A percentile compares a stretch with the other conserved stretches of the same genome.
Evolutionary conservation across 2,888 invertebrate species (phyloP).

Genomic region (Clepsis dumicolana): DNA sequence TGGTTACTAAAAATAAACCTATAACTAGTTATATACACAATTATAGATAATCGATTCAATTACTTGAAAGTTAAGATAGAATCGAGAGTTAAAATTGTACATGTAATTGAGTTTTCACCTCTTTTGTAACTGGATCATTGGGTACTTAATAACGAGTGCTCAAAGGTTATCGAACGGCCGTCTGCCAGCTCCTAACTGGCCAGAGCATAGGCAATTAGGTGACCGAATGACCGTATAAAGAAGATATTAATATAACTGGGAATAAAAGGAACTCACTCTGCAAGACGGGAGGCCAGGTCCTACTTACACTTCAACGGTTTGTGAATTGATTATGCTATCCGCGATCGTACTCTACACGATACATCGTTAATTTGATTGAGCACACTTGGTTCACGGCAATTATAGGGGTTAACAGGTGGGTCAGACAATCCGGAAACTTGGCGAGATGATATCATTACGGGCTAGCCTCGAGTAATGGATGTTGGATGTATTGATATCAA

Average conservation of each 20-base stretch:
- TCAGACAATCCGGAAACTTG: conserved; percentile 29
- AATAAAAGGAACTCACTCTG: conserved; percentile 1
- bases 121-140: conserved; percentile 30
- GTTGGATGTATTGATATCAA: conserved; percentile 1
- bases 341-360: background rate
- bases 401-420: conserved; percentile 31
- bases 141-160: conserved; percentile 27
- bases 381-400: conserved; percentile 30
- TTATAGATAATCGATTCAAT: conserved; percentile 2
- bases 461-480: conserved; percentile 15
- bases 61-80: conserved; percentile 13
- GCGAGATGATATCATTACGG: conserved; percentile 18
- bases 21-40: too few species aligned
- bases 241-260: background rate
- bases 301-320: background rate
- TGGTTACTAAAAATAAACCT: too few species aligned
- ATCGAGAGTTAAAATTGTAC: conserved; percentile 19
- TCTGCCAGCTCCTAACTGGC: conserved; percentile 5
- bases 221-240: conserved; percentile 7
- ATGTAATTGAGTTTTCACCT: conserved; percentile 30
- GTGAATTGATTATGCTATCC: background rate
- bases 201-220: conserved; percentile 19
- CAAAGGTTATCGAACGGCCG: conserved; percentile 28
- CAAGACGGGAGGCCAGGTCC: background rate
- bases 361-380: conserved; percentile 39